Evolutionary conservation across 2,797 vertebrate species (phyloP), one percentile per base, ranked within the genome.

Genomic region (Cygnus olor): DNA sequence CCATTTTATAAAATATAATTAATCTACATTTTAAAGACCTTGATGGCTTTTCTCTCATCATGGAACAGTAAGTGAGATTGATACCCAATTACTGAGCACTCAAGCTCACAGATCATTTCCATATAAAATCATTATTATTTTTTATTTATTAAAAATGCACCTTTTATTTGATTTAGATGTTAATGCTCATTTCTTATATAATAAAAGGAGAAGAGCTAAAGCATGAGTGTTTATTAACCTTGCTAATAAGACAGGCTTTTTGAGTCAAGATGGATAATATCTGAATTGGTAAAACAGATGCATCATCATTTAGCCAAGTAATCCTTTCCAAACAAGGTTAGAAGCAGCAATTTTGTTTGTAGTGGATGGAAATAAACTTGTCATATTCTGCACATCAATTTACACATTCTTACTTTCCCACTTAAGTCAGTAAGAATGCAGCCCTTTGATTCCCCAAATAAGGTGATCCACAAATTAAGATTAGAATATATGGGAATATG

Each of bases 101-200:
- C 88, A 69, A 94, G 27, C 3, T 89, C 74, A 74, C 44, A 44
- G 85, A 87, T 86, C 16, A 87, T 89, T 91, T 88, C 70, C 56
- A 73, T 66, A 86, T 78, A 64, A 89, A 85, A 93, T 78, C 40
- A 90, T 70, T 40, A 94, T 32, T 56, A 83, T 89, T 95, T 58
- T 65, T 66, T 93, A 24, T 76, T 88, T 95, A 85, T 87, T 73
- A 85, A 85, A 85, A 94, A 87, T 2, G 5, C 17, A 84, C 36
- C 28, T 95, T 77, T 85, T 68, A 94, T 88, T 94, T 88, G 80
- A 96, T 95, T 95, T 92, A 89, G 79, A 92, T 56, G 27, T 79
- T 85, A 91, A 89, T 49, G 42, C 1, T 78, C 21, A 63, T 81
- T 94, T 69, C 49, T 82, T 70, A 82, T 20, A 30, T 61, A 91